phyloP scores from a whole-genome alignment of 1,140 invertebrate species.

The Leptopilina clavipes region DNA sequence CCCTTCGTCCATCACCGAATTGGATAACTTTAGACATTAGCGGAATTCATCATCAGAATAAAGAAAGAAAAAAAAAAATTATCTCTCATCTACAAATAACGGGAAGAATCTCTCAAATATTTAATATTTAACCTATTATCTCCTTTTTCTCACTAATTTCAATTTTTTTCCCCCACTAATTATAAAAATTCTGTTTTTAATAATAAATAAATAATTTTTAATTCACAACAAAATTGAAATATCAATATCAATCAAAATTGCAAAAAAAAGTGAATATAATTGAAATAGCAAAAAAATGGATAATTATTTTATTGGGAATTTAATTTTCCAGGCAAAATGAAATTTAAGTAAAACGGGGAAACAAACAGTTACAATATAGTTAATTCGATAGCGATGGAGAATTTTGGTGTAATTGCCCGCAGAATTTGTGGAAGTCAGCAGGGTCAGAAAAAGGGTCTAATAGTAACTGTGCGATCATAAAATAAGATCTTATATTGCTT shows the following conservation, averaged over 20 bases:
- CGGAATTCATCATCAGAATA: constrained; percentile 2
- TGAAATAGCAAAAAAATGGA: too few species aligned
- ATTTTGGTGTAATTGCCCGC: constrained; percentile 11
- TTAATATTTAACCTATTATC: not conserved
- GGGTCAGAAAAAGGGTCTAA: constrained; percentile 6
- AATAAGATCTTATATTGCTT: constrained; percentile 13
- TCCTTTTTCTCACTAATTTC: too few species aligned
- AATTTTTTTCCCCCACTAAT: too few species aligned
- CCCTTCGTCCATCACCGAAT: not conserved
- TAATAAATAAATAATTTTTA: too few species aligned
- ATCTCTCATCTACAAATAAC: constrained; percentile 13
- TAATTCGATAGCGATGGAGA: not conserved
- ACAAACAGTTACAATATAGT: not conserved
- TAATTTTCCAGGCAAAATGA: too few species aligned
- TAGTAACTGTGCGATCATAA: constrained; percentile 10
- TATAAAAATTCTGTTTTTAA: too few species aligned
- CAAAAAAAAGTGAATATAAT: too few species aligned
- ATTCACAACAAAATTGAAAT: too few species aligned
- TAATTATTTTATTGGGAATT: too few species aligned
- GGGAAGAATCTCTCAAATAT: not conserved
- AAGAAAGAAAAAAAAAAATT: not conserved
- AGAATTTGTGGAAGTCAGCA: constrained; percentile 13
- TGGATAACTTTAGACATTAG: constrained; percentile 21
- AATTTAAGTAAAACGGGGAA: not conserved
- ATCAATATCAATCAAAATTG: too few species aligned